Percentiles rank a stretch among this genome's conserved stretches.
phyloP scores from a whole-genome alignment of 2,888 invertebrate species.

The Agrypnus murinus region DNA sequence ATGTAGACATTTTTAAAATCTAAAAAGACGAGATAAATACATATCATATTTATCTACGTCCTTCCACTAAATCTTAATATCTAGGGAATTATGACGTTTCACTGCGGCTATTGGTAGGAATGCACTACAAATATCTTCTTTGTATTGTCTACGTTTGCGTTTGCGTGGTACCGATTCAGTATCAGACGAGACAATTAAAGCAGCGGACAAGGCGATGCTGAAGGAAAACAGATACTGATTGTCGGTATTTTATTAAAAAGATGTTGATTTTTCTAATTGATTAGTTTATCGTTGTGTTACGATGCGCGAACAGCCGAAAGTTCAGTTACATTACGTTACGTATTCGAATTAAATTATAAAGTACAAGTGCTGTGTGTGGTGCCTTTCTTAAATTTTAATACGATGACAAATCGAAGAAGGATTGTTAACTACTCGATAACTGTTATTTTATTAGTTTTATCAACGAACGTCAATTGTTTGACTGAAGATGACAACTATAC shows the following conservation, averaged over 20 bases:
- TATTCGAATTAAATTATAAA: background rate
- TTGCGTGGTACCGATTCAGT: background rate
- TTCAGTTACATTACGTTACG: background rate
- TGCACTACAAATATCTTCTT: background rate
- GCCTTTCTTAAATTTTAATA: slow-evolving; percentile 2
- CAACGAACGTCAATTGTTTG: background rate
- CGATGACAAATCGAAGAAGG: slow-evolving; percentile 17
- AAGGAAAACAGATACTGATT: too few relatives aligned
- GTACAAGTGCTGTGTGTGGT: slow-evolving; percentile 12
- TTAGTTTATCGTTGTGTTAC: too few relatives aligned
- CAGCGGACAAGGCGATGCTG: background rate
- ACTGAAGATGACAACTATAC: slow-evolving; percentile 23
- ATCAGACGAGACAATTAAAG: background rate
- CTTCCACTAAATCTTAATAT: too few relatives aligned
- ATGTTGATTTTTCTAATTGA: too few relatives aligned
- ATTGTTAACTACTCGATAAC: background rate
- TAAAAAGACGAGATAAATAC: too few relatives aligned
- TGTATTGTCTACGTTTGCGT: slow-evolving; percentile 15
- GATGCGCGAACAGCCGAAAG: too few relatives aligned
- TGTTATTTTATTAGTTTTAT: slow-evolving; percentile 13
- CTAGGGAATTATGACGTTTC: too few relatives aligned
- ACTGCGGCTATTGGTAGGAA: background rate
- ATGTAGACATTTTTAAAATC: too few relatives aligned
- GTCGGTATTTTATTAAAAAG: too few relatives aligned
- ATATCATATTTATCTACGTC: too few relatives aligned